Evolutionary conservation across 2,888 invertebrate species (phyloP).

Genomic region (Leptarthrus brevirostris): DNA sequence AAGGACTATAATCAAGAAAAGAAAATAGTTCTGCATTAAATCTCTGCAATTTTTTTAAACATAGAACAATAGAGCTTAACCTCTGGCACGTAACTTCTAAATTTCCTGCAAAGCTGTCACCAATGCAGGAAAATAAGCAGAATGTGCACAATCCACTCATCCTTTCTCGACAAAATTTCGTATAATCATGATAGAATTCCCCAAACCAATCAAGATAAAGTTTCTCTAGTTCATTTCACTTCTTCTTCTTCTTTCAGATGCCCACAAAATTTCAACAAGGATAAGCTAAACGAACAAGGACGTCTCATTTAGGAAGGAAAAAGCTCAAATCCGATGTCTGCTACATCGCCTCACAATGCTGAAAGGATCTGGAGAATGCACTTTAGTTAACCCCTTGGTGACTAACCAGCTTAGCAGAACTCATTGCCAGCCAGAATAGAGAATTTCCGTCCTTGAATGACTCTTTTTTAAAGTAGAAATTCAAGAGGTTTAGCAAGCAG

Average conservation of each 20-base stretch:
- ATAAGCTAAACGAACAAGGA: constrained; percentile 31
- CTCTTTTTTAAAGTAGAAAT: background rate
- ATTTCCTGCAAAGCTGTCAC: too few species aligned
- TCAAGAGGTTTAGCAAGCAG: background rate
- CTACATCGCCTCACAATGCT: constrained; percentile 2
- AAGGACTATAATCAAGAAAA: too few species aligned
- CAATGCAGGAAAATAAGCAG: too few species aligned
- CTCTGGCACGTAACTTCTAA: too few species aligned
- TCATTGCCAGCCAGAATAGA: constrained; percentile 1
- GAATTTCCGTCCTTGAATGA: constrained; percentile 30
- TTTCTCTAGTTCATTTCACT: constrained; percentile 50
- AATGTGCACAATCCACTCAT: too few species aligned
- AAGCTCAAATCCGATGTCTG: constrained; percentile 20
- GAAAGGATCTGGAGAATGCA: constrained; percentile 32
- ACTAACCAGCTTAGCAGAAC: constrained; percentile 28
- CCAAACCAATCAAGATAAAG: constrained; percentile 52
- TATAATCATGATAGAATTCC: constrained; percentile 30
- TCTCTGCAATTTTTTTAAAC: too few species aligned
- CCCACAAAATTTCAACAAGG: constrained; percentile 36
- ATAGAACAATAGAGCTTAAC: too few species aligned
- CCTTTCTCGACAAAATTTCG: background rate
- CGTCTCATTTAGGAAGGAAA: constrained; percentile 29
- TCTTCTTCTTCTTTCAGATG: constrained; percentile 33
- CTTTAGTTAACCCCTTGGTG: constrained; percentile 37
- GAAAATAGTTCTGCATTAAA: too few species aligned